These are phyloP conservation scores for Napeogenes sylphis DNA, from an alignment of 2,888 invertebrate genomes.

Conservation along the genomic window DNA sequence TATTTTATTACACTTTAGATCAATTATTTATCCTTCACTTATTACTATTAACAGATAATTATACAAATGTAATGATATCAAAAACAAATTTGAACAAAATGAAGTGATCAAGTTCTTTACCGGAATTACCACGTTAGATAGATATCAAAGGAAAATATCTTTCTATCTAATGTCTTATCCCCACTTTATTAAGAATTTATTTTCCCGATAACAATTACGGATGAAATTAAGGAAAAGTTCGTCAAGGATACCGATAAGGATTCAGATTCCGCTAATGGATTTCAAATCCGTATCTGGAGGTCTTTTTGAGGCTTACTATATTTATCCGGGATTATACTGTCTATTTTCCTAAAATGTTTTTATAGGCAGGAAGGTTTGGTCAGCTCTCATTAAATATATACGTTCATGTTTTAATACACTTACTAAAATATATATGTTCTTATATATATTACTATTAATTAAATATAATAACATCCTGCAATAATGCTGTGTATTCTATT, in stretches of 20 bases:
- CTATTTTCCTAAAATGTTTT: neutral
- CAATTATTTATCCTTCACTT: too few species aligned
- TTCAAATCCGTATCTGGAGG: slow-evolving; percentile 19
- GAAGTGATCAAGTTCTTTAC: too few species aligned
- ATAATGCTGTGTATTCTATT: too few species aligned
- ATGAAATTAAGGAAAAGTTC: slow-evolving; percentile 13
- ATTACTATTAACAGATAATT: too few species aligned
- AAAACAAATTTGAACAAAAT: too few species aligned
- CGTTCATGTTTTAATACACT: too few species aligned
- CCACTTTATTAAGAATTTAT: slow-evolving; percentile 5
- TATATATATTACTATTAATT: too few species aligned
- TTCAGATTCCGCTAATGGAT: slow-evolving; percentile 23
- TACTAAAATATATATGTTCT: too few species aligned
- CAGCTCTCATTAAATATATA: neutral
- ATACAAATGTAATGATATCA: too few species aligned
- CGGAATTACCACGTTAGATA: neutral
- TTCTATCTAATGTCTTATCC: neutral
- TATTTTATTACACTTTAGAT: too few species aligned
- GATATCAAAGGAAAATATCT: neutral
- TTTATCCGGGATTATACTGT: slow-evolving; percentile 7
- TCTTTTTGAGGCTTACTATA: slow-evolving; percentile 55
- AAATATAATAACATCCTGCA: too few species aligned
- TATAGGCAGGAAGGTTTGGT: neutral
- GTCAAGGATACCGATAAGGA: slow-evolving; percentile 10
- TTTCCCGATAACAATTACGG: slow-evolving; percentile 15